Percentiles rank a stretch among this genome's conserved stretches.
Conservation (phyloP, 1,140 invertebrate genomes). For the Brachionus koreanus region DNA sequence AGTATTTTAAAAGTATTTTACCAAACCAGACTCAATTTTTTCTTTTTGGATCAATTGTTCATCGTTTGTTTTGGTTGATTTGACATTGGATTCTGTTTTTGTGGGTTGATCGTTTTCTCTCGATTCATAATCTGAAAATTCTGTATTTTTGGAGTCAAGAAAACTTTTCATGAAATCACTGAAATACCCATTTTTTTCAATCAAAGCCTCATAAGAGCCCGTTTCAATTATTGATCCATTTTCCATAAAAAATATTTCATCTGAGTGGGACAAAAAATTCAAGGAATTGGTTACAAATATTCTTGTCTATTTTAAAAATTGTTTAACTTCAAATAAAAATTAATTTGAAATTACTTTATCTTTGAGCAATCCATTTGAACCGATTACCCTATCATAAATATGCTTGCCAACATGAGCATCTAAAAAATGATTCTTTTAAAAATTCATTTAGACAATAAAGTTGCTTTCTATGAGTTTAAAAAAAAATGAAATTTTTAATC, state of each 20-base stretch:
- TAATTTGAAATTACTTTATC: conserved; percentile 38
- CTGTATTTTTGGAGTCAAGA: neutral
- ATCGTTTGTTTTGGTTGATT: neutral
- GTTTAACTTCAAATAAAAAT: neutral
- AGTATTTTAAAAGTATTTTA: neutral
- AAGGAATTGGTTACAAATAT: conserved; percentile 44
- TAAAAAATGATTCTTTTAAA: too few relatives aligned
- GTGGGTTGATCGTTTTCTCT: neutral
- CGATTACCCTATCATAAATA: conserved; percentile 54
- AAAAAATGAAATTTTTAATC: too few relatives aligned
- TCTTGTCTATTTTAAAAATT: conserved; percentile 43
- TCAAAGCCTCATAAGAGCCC: conserved; percentile 26
- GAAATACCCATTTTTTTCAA: conserved; percentile 10
- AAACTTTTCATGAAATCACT: neutral
- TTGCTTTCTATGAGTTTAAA: too few relatives aligned
- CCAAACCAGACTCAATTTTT: conserved; percentile 1
- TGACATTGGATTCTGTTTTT: neutral
- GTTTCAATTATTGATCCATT: conserved; percentile 36
- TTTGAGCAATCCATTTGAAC: conserved; percentile 50
- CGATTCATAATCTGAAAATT: neutral
- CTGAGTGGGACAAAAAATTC: neutral
- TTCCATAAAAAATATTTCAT: conserved; percentile 41
- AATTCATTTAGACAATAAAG: too few relatives aligned
- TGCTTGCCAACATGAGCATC: conserved; percentile 57
- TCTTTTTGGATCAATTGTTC: conserved; percentile 4